A percentile compares a stretch with the other conserved stretches of the same genome.
Conservation (phyloP, 53 echinoderm and acorn worm species). For the Hippasteria phrygiana region DNA sequence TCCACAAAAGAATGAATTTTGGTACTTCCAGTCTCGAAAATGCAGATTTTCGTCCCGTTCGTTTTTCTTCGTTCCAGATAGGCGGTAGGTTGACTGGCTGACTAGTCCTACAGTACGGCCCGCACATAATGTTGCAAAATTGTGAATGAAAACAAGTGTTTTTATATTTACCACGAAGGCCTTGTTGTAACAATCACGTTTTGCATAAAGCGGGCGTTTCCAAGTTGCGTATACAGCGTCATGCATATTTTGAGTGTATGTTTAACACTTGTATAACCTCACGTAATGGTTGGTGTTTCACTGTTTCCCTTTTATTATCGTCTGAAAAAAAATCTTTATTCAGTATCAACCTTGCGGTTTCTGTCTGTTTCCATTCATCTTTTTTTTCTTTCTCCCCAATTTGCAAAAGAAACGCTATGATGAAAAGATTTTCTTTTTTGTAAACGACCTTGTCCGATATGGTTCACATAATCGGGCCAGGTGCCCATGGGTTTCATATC, state of each 20-base stretch:
- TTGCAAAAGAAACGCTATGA: constrained; percentile 27
- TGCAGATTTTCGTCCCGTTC: not conserved
- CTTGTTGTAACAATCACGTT: too few relatives aligned
- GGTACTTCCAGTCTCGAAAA: not conserved
- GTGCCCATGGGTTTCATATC: constrained; percentile 47
- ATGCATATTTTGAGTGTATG: not conserved
- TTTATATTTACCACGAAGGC: too few relatives aligned
- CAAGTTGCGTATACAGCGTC: too few relatives aligned
- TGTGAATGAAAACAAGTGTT: too few relatives aligned
- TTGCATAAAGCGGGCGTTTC: too few relatives aligned
- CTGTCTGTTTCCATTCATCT: not conserved
- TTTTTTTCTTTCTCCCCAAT: constrained; percentile 19
- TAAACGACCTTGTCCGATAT: constrained; percentile 41
- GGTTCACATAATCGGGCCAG: constrained; percentile 54
- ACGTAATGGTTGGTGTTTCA: not conserved
- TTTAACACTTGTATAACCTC: not conserved
- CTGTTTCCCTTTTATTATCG: not conserved
- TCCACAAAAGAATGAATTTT: not conserved
- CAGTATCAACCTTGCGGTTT: constrained; percentile 21
- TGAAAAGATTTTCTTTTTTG: not conserved
- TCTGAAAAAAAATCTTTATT: not conserved
- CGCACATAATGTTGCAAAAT: too few relatives aligned
- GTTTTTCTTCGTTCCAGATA: not conserved
- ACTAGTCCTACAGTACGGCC: too few relatives aligned
- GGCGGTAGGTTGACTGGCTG: not conserved